Percentiles rank a stretch among this genome's conserved stretches.
Conservation (phyloP, 2,797 vertebrate genomes). For the Lateolabrax maculatus region DNA sequence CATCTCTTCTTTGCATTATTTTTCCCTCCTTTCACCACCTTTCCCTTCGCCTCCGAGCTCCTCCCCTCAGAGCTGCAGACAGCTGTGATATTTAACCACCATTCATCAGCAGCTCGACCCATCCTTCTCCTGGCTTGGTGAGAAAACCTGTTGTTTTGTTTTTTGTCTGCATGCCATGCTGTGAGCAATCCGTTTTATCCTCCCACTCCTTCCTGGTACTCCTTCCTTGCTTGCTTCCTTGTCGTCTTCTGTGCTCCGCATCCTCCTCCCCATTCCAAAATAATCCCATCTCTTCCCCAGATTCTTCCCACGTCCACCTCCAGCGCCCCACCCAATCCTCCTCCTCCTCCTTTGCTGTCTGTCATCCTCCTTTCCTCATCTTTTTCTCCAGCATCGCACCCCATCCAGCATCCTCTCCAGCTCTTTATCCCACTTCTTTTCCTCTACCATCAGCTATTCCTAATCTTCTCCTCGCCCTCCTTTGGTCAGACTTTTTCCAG, state of each 20-base stretch:
- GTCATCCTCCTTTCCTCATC: not conserved
- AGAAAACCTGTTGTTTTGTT: conserved; percentile 18
- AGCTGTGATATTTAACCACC: conserved; percentile 42
- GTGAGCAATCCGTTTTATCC: conserved; percentile 18
- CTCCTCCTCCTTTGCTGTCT: not conserved
- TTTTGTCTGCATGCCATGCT: conserved; percentile 1
- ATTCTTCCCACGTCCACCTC: not conserved
- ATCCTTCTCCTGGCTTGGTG: not conserved
- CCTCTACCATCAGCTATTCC: not conserved
- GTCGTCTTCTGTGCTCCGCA: not conserved
- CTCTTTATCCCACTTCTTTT: not conserved
- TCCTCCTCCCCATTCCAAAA: not conserved
- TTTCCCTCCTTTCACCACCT: too few relatives aligned
- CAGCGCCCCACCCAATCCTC: not conserved
- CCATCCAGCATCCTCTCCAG: not conserved
- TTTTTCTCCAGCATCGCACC: too few relatives aligned
- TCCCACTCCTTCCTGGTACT: conserved; percentile 7
- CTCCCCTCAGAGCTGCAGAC: conserved; percentile 7
- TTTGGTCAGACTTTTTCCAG: not conserved
- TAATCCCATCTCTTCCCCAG: not conserved
- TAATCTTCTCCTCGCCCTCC: not conserved
- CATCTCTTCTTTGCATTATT: not conserved
- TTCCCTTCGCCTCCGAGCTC: not conserved
- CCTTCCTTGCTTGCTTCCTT: not conserved
- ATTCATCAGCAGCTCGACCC: conserved; percentile 23